Base-by-base conservation (phyloP, 2,797 vertebrate species). In the Phaenicophaeus curvirostris region DNA sequence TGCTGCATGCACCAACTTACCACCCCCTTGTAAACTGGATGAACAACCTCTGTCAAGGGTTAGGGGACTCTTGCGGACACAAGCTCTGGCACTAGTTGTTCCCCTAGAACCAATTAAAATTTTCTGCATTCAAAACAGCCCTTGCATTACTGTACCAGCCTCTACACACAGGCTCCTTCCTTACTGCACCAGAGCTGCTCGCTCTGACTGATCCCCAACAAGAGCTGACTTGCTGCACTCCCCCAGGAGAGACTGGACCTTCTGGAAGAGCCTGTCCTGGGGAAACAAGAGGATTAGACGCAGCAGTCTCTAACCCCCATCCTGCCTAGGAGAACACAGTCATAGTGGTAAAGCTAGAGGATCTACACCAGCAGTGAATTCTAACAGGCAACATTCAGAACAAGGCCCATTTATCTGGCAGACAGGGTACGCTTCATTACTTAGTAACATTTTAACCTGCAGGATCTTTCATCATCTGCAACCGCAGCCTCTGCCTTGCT, bases 391-490 rank as follows among this genome's bases (percentile, higher is more conserved):
- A 69, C 55, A 46, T 0, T 5, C 76, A 89, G 79, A 82, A 33
- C 15, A 9, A 65, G 37, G 59, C 33, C 13, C 41, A 63, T 79
- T 67, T 86, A 33, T 76, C 69, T 48, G 27, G 16, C 57, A 92
- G 77, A 57, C 28, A 61, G 7, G 2, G 17, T 8, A n/a, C 0
- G 0, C 33, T 86, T 74, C 66, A 83, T 8, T 53, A 30, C 63
- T 80, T 35, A 77, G 79, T 55, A 90, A 79, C 59, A 89, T 86
- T 81, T 82, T 88, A 87, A 89, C 63, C 74, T 51, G 54, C 68
- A 87, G 54, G 68, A 84, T 73, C 63, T 55, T 91, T 85, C 58
- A 53, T 65, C 73, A 63, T 57, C 75, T 68, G 30, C 81, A 89
- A 57, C 85, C 39, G 85, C 80, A 85, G 78, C 11, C 50, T 85